Base-by-base conservation (phyloP, 2,888 invertebrate species). In the Lagria hirta region DNA sequence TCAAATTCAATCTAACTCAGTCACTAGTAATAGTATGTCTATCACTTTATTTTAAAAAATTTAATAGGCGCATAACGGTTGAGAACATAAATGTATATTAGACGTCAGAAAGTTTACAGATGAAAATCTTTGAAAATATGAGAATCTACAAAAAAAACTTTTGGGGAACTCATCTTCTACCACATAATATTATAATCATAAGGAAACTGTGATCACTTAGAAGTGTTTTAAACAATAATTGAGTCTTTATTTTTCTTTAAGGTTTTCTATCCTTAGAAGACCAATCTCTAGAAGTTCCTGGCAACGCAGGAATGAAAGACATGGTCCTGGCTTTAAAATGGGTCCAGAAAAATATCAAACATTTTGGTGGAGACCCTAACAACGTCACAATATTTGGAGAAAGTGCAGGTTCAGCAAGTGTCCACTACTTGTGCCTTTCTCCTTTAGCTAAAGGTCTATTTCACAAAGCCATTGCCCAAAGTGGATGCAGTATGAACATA, bases 371-470 rank as follows among this genome's bases (percentile, higher is more conserved):
- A 1, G 73, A 78, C 61, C 66, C 73, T 0, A 57, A 72, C 3
- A 77, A 77, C 43, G 75, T 78, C 2, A 77, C 77, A 0, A 66
- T 78, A 6, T 74, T 76, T 55, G 77, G 78, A 1, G 75, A 77
- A 57, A 77, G 77, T 50, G 77, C 77, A 1, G 78, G 78, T 1
- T 72, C 65, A 6, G 73, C 72, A 17, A 72, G 75, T 1, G 68
- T 73, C 1, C 75, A 77, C 49, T 76, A 71, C 49, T 65, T 76
- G 55, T 68, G 72, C 50, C 51, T 76, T 3, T 74, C 75, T 0
- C 73, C 75, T 14, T 66, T 72, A 48, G 64, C 75, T 1, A 71
- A 69, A 55, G 68, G 37, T 16, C 49, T 66, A n/a, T 66, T 66
- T 44, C 65, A 66, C 23, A 65, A 64, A 43, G 65, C 66, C 3